Base-by-base conservation (phyloP, 2,797 vertebrate genomes). In the Eurystomus glaucurus region DNA sequence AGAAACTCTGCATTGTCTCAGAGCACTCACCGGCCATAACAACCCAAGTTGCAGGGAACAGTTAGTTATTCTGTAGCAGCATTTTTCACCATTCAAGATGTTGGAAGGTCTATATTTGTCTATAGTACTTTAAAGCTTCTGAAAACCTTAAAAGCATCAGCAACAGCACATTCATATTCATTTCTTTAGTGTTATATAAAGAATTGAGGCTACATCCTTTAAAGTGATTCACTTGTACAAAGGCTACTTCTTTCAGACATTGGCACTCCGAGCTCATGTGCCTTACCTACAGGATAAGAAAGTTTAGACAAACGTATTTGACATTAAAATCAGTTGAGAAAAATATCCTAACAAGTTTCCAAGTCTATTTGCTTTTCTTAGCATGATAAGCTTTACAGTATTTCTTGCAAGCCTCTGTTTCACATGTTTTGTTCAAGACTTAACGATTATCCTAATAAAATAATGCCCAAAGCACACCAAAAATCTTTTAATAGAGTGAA, bases 401-500 rank as follows among this genome's bases (percentile, higher is more conserved):
- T 41, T 89, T 70, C 71, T 70, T 82, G 18, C 51, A 60, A 58
- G 52, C 66, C 79, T 88, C 75, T 28, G 33, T 55, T 85, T 88
- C 43, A n/a, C 16, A 2, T 35, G 37, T 85, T 90, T 91, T 88
- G 35, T 92, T 92, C 66, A 68, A 92, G 88, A 92, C 62, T 76
- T 87, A 64, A 51, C 25, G 48, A 74, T 90, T 88, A 92, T 71
- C 68, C 64, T 26, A 89, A 93, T 70, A 90, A 96, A 96, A 97
- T 74, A 92, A 79, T 14, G 64, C 90, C 71, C 37, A 89, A 87
- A 93, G 80, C 70, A 65, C 41, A 91, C 7, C 2, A 76, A 92
- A 93, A 96, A 39, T 45, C 80, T 95, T 78, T 82, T 86, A 91
- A 93, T 51, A 74, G 75, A 92, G 61, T 78, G 60, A 93, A 95